Evolutionary conservation across 2,113 vertebrate genomes (phyloP), one percentile per base, ranked within the genome.

Genomic region (Calyptommatus sinebrachiatus): DNA sequence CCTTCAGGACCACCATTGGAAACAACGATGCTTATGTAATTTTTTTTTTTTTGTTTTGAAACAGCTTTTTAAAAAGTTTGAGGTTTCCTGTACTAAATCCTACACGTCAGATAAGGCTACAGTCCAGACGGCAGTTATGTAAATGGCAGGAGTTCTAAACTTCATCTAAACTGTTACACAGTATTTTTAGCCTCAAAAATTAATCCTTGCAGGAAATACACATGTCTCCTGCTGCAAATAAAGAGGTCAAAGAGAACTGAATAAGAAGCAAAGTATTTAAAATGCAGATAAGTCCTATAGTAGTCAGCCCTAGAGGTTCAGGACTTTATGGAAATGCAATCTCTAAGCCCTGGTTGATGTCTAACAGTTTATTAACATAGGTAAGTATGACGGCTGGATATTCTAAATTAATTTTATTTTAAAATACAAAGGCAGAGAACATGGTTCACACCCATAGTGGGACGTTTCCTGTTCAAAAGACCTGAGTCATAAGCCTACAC

Each of bases 391-490:
- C 26, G 26, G 61, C 2, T 24, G 28, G 72, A 11, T n/a, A 12
- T 29, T n/a, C 8, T 22, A 69, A 69, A 69, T 31, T 29, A 48
- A 35, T 73, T 66, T 41, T 21, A 2, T 74, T 53, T 73, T 26
- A 21, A 14, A 50, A 8, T n/a, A 6, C 29, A 35, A 50, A 77
- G 28, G 62, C 22, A 35, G 57, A 66, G 16, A 26, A 81, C 21
- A 12, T 57, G 46, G 20, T 80, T 69, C 69, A 69, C 66, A 48
- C 72, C 76, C 72, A 73, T 35, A 16, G 41, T n/a, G 22, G 20
- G 20, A 61, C 11, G 11, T 79, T 83, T 75, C 82, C 71, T 69
- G 26, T 41, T 62, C 61, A 71, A 77, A 84, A 66, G 21, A 20
- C 7, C 70, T 78, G 76, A 83, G 65, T 78, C 82, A 74, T 31